Evolutionary conservation across 2,888 invertebrate genomes (phyloP).

Genomic region (Machimus atricapillus): DNA sequence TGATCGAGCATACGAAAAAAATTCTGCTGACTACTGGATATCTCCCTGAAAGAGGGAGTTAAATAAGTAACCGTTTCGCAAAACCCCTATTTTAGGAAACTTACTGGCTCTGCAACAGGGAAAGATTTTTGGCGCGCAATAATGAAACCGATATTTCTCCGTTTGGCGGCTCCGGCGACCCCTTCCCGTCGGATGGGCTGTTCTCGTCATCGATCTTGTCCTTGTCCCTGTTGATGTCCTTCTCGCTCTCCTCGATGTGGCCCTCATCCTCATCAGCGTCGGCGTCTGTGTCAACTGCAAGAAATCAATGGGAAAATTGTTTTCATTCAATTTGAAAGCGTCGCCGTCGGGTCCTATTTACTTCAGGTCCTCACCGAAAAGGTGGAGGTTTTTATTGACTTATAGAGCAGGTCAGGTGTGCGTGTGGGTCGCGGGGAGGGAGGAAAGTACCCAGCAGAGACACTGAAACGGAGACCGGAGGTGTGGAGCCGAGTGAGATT

Average conservation of each 20-base stretch:
- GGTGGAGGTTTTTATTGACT: neutral
- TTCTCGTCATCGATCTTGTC: constrained; percentile 58
- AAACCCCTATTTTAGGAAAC: constrained; percentile 49
- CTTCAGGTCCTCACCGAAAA: neutral
- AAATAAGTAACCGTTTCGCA: neutral
- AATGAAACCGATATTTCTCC: constrained; percentile 62
- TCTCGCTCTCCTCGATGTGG: constrained; percentile 58
- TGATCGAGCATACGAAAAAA: constrained; percentile 94
- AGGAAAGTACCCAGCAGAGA: neutral
- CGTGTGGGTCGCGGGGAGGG: neutral
- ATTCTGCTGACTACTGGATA: constrained; percentile 87
- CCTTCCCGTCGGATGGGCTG: constrained; percentile 58
- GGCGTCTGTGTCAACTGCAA: constrained; percentile 60
- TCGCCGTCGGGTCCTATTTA: neutral
- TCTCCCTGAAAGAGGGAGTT: constrained; percentile 72
- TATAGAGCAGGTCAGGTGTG: neutral
- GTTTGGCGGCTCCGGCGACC: constrained; percentile 56
- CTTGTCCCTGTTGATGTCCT: constrained; percentile 55
- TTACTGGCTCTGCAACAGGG: constrained; percentile 67
- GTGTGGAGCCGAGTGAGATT: neutral
- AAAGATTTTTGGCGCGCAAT: constrained; percentile 64
- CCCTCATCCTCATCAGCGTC: constrained; percentile 63
- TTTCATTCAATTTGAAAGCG: constrained; percentile 25
- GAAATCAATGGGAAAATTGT: constrained; percentile 42
- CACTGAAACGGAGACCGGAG: neutral